A percentile compares a stretch with the other conserved stretches of the same genome.
These are phyloP conservation scores for Acheta domesticus DNA, from an alignment of 2,888 invertebrate genomes.

Conservation along the genomic window DNA sequence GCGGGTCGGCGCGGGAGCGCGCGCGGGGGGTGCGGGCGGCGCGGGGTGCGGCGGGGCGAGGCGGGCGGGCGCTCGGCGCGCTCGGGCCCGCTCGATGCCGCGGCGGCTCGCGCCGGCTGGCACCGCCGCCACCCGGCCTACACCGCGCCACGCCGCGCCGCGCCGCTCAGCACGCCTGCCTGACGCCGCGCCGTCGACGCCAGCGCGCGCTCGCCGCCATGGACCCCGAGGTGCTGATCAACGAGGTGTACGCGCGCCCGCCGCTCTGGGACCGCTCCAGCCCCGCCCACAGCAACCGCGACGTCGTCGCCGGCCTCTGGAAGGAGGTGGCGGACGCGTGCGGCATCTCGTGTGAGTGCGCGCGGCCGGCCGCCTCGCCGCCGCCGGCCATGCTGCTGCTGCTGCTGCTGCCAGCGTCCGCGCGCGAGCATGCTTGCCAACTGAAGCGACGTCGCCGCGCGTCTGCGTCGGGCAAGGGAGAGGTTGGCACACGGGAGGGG, in stretches of 20 bases:
- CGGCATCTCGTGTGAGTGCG: background rate
- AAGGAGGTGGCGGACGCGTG: background rate
- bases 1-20: background rate
- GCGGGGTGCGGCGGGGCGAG: background rate
- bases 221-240: background rate
- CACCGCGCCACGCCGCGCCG: background rate
- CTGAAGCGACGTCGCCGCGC: too few relatives aligned
- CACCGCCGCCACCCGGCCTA: background rate
- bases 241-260: constrained; percentile 8
- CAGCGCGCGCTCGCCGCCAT: background rate
- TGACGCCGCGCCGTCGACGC: background rate
- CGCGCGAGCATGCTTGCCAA: too few relatives aligned
- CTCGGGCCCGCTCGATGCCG: background rate
- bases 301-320: background rate
- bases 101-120: background rate
- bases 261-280: background rate
- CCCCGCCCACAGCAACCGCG: constrained; percentile 18
- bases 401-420: too few relatives aligned
- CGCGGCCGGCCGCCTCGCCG: background rate
- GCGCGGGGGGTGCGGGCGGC: background rate
- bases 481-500: background rate
- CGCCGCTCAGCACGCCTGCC: background rate
- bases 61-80: background rate
- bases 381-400: too few relatives aligned
- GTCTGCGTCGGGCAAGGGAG: background rate